These are phyloP conservation scores for Drosophila setosimentum DNA, from an alignment of 2,888 invertebrate species.

Conservation along the genomic window DNA sequence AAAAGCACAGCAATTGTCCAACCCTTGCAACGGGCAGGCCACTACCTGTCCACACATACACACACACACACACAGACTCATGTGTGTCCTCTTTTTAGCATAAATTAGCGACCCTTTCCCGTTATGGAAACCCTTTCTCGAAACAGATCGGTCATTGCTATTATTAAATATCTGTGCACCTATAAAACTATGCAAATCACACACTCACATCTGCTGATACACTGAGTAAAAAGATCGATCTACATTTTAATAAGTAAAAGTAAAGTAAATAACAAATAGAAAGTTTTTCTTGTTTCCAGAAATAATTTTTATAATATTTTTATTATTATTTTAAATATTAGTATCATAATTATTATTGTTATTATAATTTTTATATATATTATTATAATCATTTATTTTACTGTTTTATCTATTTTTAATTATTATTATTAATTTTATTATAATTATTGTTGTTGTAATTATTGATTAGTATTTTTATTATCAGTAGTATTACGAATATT, in stretches of 20 bases:
- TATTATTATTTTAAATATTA: background rate
- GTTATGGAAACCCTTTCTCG: slow-evolving; percentile 1
- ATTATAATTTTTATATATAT: background rate
- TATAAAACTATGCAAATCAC: slow-evolving; percentile 35
- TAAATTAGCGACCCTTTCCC: slow-evolving; percentile 39
- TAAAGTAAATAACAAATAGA: background rate
- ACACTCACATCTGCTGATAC: slow-evolving; percentile 40
- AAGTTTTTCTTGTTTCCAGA: background rate
- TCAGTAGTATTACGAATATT: too few species aligned
- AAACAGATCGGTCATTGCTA: slow-evolving; percentile 45
- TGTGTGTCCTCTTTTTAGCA: slow-evolving; percentile 23
- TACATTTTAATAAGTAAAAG: background rate
- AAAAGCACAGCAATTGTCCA: slow-evolving; percentile 56
- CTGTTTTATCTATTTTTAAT: background rate
- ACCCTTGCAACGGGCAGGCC: slow-evolving; percentile 38
- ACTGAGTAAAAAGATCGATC: background rate
- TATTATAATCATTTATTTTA: background rate
- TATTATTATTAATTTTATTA: background rate
- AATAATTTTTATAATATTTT: background rate
- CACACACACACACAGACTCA: slow-evolving; percentile 16
- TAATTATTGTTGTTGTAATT: background rate
- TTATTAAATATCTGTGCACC: background rate
- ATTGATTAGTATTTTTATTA: too few species aligned
- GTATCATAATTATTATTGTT: too few species aligned
- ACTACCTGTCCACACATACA: slow-evolving; percentile 38